A percentile compares a stretch with the other conserved stretches of the same genome.
Evolutionary conservation across 2,797 vertebrate genomes (phyloP).

Genomic region (Rhinoraja longicauda): DNA sequence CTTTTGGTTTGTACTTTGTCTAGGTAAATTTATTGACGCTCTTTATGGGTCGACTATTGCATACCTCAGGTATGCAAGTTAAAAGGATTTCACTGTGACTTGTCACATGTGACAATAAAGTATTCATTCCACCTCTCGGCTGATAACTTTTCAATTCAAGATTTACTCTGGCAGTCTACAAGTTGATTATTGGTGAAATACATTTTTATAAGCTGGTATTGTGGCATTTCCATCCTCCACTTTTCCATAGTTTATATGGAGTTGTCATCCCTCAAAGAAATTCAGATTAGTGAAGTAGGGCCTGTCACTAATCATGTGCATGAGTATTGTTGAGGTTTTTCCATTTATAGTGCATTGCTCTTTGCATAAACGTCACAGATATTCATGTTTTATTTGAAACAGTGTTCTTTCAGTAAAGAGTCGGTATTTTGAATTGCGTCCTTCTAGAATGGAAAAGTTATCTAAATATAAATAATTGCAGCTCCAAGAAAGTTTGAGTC

Average conservation of each 20-base stretch:
- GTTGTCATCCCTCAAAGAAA: not conserved
- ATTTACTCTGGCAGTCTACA: not conserved
- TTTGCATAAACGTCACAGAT: too few species aligned
- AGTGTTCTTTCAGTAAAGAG: too few species aligned
- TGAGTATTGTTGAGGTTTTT: not conserved
- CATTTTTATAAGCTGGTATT: not conserved
- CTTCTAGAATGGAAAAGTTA: too few species aligned
- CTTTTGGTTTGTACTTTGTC: not conserved
- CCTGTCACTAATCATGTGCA: not conserved
- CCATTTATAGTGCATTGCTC: not conserved
- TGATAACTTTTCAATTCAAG: not conserved
- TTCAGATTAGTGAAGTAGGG: not conserved
- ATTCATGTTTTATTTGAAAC: too few species aligned
- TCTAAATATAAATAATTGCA: too few species aligned
- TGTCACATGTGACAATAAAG: too few species aligned
- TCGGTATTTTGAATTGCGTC: too few species aligned
- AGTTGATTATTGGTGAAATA: not conserved
- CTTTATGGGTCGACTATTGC: too few species aligned
- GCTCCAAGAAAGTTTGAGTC: too few species aligned
- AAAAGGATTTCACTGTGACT: too few species aligned
- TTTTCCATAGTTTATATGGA: not conserved
- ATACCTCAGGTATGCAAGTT: too few species aligned
- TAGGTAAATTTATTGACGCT: too few species aligned
- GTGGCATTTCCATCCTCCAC: not conserved
- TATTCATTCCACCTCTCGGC: not conserved